These are phyloP conservation scores for Squalus acanthias DNA, from an alignment of 2,797 vertebrate species.

Conservation along the genomic window DNA sequence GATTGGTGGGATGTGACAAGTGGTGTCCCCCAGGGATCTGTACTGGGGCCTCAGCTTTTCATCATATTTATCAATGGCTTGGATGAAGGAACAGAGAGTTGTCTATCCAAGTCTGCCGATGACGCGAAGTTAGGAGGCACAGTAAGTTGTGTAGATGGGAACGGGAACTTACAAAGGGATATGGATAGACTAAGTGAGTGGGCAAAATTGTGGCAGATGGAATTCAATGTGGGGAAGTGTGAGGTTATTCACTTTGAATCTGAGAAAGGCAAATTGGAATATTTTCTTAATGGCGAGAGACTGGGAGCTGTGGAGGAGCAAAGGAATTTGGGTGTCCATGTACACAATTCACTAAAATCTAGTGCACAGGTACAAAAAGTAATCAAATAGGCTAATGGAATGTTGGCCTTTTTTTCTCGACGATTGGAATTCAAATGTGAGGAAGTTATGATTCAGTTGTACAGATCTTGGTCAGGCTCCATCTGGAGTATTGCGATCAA, in stretches of 20 bases:
- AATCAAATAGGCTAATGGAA: neutral
- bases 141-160: neutral
- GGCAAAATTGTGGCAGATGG: neutral
- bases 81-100: neutral
- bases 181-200: neutral
- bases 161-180: neutral
- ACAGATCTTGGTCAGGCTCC: neutral
- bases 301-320: neutral
- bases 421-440: neutral
- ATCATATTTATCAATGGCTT: neutral
- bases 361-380: neutral
- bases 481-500: neutral
- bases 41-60: neutral
- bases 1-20: too few species aligned
- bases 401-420: neutral
- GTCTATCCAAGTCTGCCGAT: neutral
- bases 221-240: neutral
- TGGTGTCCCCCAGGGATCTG: too few species aligned
- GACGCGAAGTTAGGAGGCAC: neutral
- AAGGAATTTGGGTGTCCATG: neutral
- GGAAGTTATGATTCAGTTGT: neutral
- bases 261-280: neutral
- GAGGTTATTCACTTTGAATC: neutral
- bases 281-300: neutral
- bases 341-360: neutral